A percentile compares a stretch with the other conserved stretches of the same genome.
Conservation (phyloP, 2,888 invertebrate genomes). For the Amorpha juglandis region DNA sequence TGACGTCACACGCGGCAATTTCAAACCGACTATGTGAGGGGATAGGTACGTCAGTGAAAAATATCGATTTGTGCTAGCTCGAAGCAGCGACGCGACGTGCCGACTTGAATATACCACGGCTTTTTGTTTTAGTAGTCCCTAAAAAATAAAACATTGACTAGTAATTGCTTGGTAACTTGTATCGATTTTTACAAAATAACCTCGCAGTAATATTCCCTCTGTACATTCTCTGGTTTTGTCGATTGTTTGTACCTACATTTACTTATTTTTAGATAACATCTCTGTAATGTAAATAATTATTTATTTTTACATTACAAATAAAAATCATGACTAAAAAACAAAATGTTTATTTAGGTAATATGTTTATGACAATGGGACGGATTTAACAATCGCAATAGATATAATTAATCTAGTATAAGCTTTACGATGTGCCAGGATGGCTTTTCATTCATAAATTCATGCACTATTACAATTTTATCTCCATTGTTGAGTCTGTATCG, state of each 20-base stretch:
- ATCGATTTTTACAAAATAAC: too few species aligned
- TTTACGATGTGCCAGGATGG: neutral
- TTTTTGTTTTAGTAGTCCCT: conserved; percentile 9
- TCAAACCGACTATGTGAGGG: conserved; percentile 67
- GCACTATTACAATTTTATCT: conserved; percentile 17
- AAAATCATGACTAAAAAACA: too few species aligned
- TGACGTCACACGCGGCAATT: conserved; percentile 83
- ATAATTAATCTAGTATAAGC: conserved; percentile 4
- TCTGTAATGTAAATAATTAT: too few species aligned
- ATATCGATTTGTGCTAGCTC: conserved; percentile 66
- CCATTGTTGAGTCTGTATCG: conserved; percentile 13
- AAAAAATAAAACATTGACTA: neutral
- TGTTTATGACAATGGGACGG: neutral
- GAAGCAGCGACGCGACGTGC: neutral
- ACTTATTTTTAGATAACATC: too few species aligned
- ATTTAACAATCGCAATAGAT: conserved; percentile 1
- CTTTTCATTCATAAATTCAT: conserved; percentile 19
- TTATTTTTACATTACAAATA: too few species aligned
- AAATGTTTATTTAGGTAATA: too few species aligned
- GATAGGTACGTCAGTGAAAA: conserved; percentile 65
- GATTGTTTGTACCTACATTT: too few species aligned
- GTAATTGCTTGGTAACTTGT: neutral
- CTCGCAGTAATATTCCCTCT: neutral
- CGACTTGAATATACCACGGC: conserved; percentile 6
- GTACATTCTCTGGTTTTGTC: neutral